Percentiles rank a stretch among this genome's conserved stretches.
Conservation (phyloP, 2,797 vertebrate genomes). For the Acanthurus lineatus region DNA sequence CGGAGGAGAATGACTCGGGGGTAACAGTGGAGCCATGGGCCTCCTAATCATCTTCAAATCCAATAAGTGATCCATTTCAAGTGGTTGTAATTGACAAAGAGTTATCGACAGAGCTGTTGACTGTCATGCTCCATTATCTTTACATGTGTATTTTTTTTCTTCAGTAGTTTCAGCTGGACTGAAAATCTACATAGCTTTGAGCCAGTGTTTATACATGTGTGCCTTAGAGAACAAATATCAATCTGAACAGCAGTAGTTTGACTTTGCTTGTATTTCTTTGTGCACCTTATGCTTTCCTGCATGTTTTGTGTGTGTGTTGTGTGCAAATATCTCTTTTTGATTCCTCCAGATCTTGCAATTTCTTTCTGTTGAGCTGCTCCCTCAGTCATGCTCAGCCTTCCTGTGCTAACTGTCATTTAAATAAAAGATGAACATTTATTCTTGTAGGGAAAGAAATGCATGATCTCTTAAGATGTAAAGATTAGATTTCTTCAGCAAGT, state of each 20-base stretch:
- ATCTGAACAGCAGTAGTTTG: slow-evolving; percentile 1
- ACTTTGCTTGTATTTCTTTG: neutral
- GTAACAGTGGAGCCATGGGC: slow-evolving; percentile 2
- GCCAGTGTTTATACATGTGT: neutral
- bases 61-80: slow-evolving; percentile 37
- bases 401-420: neutral
- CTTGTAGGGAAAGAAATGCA: neutral
- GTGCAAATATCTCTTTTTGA: slow-evolving; percentile 25
- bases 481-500: neutral
- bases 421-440: neutral
- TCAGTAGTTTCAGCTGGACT: slow-evolving; percentile 10
- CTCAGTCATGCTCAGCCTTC: neutral
- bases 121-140: slow-evolving; percentile 27
- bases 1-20: slow-evolving; percentile 1
- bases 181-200: neutral
- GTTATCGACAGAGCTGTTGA: slow-evolving; percentile 36
- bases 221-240: slow-evolving; percentile 6
- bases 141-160: neutral
- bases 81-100: slow-evolving; percentile 37
- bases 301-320: neutral
- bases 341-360: neutral
- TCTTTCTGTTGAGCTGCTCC: slow-evolving; percentile 1
- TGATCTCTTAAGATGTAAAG: neutral
- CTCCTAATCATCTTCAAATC: slow-evolving; percentile 49
- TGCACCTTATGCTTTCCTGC: neutral